Base-by-base conservation (phyloP, 2,797 vertebrate species). In the Epinephelus coioides region DNA sequence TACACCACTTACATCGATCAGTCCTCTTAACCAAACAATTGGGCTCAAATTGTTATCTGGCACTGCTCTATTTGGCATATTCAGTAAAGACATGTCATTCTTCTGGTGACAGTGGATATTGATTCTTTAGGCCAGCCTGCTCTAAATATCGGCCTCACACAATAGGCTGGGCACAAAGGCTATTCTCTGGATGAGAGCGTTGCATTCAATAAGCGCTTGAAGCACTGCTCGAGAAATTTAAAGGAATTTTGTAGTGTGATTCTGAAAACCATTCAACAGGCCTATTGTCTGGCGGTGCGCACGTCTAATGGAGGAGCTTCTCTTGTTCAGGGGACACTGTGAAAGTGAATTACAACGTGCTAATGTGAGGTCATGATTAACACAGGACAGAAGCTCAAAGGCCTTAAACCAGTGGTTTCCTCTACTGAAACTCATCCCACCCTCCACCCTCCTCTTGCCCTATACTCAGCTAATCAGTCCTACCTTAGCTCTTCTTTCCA, bases 81-180 rank as follows among this genome's bases (percentile, higher is more conserved):
- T 93, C 87, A 88, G 81, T 88, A 60, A 84, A 90, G 82, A 73
- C 83, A 56, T 91, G 84, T 89, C 88, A 90, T 92, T 94, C 87
- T 92, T 88, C 81, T 86, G 79, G 72, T 88, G 88, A 93, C 91
- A 81, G 83, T 83, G 76, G 69, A 44, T 90, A 95, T 95, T 88
- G 93, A 95, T 94, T 94, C 89, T 86, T 69, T 50, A 23, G 73
- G 75, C 75, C 27, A 60, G 70, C 64, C 75, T 82, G 80, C 87
- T 90, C 90, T 90, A 89, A 93, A 94, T 93, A 90, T 84, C 67
- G 2, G 73, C 83, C 73, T 77, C 59, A 47, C 69, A 88, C 87
- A 91, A 92, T 60, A 68, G 86, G 73, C 56, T 18, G 69, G 60
- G 53, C 84, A 91, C 84, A 91, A 88, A 90, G 79, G 86, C 85